phyloP scores from a whole-genome alignment of 2,797 vertebrate genomes.

The Acanthopagrus latus region DNA sequence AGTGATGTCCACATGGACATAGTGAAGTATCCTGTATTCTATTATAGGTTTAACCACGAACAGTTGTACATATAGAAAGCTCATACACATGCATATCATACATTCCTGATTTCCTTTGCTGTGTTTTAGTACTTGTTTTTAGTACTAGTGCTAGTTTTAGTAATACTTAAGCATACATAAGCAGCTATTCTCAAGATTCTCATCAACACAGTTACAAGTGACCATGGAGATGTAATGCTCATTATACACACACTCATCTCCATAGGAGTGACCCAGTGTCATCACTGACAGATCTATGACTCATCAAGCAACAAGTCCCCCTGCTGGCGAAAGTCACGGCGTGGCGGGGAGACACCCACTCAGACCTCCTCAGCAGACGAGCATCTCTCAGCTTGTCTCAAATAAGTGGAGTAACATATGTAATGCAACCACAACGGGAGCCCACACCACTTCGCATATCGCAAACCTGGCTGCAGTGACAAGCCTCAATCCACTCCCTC shows the following conservation, averaged over 20 bases:
- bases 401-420: conserved; percentile 24
- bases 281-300: conserved; percentile 10
- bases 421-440: conserved; percentile 10
- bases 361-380: conserved; percentile 5
- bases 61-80: conserved; percentile 1
- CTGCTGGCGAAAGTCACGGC: neutral
- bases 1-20: neutral
- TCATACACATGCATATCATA: conserved; percentile 29
- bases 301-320: conserved; percentile 22
- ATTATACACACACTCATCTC: conserved; percentile 35
- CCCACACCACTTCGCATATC: neutral
- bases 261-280: conserved; percentile 15
- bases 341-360: neutral
- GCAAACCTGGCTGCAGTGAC: conserved; percentile 9
- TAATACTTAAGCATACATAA: no score
- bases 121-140: no score
- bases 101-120: conserved; percentile 35
- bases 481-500: conserved; percentile 25
- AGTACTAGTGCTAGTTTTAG: no score
- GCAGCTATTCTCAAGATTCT: neutral
- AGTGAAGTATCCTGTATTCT: neutral
- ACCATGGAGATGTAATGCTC: conserved; percentile 33
- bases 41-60: neutral
- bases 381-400: conserved; percentile 15
- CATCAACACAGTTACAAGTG: conserved; percentile 15